These are phyloP conservation scores for Cecropterus lyciades DNA, from an alignment of 1,140 invertebrate species.

Conservation along the genomic window DNA sequence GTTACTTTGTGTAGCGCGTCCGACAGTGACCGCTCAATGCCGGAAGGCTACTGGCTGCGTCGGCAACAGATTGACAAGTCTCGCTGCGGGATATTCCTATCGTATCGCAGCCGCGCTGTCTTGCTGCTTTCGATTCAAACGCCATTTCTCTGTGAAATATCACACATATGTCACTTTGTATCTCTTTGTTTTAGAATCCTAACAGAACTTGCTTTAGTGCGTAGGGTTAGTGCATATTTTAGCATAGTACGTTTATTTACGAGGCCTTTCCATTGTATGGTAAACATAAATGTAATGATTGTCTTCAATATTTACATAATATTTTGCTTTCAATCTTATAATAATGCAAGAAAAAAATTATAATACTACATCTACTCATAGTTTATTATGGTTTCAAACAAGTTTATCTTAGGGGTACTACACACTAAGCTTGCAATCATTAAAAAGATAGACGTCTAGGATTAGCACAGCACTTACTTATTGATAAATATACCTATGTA, in stretches of 20 bases:
- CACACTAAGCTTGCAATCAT: too few relatives aligned
- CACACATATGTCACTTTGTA: slow-evolving; percentile 35
- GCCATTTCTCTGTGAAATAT: slow-evolving; percentile 48
- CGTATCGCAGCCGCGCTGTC: slow-evolving; percentile 22
- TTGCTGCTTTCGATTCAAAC: slow-evolving; percentile 39
- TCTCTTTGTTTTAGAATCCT: slow-evolving; percentile 24
- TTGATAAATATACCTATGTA: too few relatives aligned
- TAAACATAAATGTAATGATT: background rate
- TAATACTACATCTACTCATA: too few relatives aligned
- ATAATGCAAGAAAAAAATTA: too few relatives aligned
- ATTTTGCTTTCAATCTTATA: too few relatives aligned
- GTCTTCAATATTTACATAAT: background rate
- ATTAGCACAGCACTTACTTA: too few relatives aligned
- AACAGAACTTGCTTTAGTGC: background rate
- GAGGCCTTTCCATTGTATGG: slow-evolving; percentile 11
- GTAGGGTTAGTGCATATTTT: background rate
- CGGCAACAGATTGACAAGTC: slow-evolving; percentile 51
- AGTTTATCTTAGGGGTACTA: too few relatives aligned
- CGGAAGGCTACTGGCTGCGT: slow-evolving; percentile 46
- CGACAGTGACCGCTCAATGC: slow-evolving; percentile 44
- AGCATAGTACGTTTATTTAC: slow-evolving; percentile 3
- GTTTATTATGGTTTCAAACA: too few relatives aligned
- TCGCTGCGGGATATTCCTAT: slow-evolving; percentile 35
- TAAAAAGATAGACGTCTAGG: too few relatives aligned
- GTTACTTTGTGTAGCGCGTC: slow-evolving; percentile 32